These are phyloP conservation scores for Tricholauxania praeusta DNA, from an alignment of 2,888 invertebrate species.

Conservation along the genomic window DNA sequence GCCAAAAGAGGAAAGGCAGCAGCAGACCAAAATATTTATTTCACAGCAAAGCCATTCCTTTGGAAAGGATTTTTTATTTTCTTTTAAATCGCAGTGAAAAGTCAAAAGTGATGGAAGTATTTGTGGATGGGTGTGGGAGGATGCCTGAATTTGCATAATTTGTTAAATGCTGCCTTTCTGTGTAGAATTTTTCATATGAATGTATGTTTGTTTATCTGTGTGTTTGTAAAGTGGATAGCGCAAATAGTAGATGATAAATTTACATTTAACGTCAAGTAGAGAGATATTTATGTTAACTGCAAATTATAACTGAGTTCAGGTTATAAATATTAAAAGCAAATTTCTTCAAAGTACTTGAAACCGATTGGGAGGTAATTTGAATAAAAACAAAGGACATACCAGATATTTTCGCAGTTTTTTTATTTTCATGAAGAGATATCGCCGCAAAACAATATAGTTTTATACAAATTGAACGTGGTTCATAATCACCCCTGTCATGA, in stretches of 20 bases:
- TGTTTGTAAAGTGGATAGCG: background rate
- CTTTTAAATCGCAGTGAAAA: conserved; percentile 33
- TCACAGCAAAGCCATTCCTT: background rate
- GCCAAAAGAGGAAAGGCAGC: background rate
- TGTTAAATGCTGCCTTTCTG: conserved; percentile 46
- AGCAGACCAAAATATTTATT: background rate
- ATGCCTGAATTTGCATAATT: conserved; percentile 52
- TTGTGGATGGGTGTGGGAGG: background rate
- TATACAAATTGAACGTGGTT: no score
- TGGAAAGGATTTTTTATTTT: conserved; percentile 30
- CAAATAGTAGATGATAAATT: conserved; percentile 50
- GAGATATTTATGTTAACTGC: conserved; percentile 21
- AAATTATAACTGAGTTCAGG: background rate
- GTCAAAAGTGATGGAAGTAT: conserved; percentile 30
- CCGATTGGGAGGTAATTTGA: background rate
- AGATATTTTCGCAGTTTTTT: no score
- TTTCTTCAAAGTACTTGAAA: background rate
- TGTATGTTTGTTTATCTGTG: background rate
- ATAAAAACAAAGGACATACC: background rate
- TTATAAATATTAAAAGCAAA: conserved; percentile 23
- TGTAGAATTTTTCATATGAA: background rate
- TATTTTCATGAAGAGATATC: no score
- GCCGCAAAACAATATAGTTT: no score
- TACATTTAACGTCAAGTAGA: conserved; percentile 55
- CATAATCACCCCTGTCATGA: no score